Percentiles rank a stretch among this genome's conserved stretches.
Conservation (phyloP, 1,140 invertebrate genomes). For the Drosophila pallidifrons region DNA sequence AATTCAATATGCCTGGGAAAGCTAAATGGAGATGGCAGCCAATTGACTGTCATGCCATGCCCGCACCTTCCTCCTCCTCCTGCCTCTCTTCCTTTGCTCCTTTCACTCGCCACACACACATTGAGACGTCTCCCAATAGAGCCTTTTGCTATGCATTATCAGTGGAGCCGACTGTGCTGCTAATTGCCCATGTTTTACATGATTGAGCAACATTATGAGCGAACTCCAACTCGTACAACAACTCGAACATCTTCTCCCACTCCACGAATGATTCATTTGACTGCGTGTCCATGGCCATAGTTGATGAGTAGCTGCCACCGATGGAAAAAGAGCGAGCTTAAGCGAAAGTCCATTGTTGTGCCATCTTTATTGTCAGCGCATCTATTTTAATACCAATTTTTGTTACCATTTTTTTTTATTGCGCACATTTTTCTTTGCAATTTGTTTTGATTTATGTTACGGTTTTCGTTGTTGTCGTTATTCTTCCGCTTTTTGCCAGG, state of each 20-base stretch:
- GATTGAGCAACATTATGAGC: constrained; percentile 53
- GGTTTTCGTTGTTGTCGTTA: constrained; percentile 43
- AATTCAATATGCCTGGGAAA: constrained; percentile 69
- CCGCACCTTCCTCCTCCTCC: background rate
- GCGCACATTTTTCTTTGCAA: constrained; percentile 48
- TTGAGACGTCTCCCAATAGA: constrained; percentile 6
- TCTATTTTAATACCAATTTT: constrained; percentile 50
- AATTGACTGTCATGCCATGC: constrained; percentile 25
- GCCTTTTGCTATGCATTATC: constrained; percentile 46
- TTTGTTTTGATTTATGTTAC: constrained; percentile 72
- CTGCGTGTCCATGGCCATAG: constrained; percentile 1
- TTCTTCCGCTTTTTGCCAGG: constrained; percentile 16
- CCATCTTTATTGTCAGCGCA: constrained; percentile 41
- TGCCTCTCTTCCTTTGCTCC: background rate
- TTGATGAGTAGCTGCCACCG: constrained; percentile 31
- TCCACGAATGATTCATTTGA: constrained; percentile 24
- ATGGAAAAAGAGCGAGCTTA: background rate
- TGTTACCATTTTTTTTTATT: constrained; percentile 44
- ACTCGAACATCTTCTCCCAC: background rate
- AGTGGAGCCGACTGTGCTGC: constrained; percentile 31
- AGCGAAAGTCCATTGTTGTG: constrained; percentile 26
- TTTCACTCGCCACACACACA: background rate
- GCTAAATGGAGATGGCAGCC: constrained; percentile 51
- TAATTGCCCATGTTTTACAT: constrained; percentile 70
- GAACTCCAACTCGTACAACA: constrained; percentile 10